Conservation (phyloP, 2,888 invertebrate species). For the Cheilosia variabilis region DNA sequence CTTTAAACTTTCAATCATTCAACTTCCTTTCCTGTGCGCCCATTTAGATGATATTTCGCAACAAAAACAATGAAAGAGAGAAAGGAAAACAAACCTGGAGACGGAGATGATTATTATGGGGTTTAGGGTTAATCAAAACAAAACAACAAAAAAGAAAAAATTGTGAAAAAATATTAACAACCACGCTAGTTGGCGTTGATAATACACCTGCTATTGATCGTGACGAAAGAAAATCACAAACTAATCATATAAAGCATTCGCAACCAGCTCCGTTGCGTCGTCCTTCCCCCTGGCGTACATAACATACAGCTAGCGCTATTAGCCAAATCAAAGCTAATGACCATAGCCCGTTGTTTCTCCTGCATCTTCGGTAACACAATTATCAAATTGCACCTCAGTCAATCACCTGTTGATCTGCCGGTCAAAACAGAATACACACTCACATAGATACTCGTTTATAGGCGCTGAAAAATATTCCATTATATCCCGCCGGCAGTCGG, state of each 20-base stretch:
- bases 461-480: conserved; percentile 1
- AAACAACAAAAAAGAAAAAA: conserved; percentile 83
- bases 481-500: neutral
- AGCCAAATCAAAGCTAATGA: conserved; percentile 73
- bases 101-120: conserved; percentile 55
- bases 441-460: neutral
- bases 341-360: conserved; percentile 63
- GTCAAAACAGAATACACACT: conserved; percentile 24
- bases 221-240: conserved; percentile 73
- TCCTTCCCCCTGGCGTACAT: neutral
- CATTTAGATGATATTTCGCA: conserved; percentile 51
- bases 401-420: conserved; percentile 72
- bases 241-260: conserved; percentile 49
- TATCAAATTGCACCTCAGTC: conserved; percentile 73
- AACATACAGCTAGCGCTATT: conserved; percentile 34
- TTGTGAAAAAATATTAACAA: conserved; percentile 67
- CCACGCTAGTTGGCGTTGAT: conserved; percentile 70
- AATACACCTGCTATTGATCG: conserved; percentile 72
- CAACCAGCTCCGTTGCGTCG: conserved; percentile 22
- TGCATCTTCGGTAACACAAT: conserved; percentile 63
- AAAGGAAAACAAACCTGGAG: conserved; percentile 12
- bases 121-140: conserved; percentile 66
- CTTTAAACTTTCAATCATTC: conserved; percentile 52
- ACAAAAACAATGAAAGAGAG: conserved; percentile 5
- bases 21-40: conserved; percentile 52